Evolutionary conservation across 2,797 vertebrate species (phyloP).

Genomic region (Pterois miles): DNA sequence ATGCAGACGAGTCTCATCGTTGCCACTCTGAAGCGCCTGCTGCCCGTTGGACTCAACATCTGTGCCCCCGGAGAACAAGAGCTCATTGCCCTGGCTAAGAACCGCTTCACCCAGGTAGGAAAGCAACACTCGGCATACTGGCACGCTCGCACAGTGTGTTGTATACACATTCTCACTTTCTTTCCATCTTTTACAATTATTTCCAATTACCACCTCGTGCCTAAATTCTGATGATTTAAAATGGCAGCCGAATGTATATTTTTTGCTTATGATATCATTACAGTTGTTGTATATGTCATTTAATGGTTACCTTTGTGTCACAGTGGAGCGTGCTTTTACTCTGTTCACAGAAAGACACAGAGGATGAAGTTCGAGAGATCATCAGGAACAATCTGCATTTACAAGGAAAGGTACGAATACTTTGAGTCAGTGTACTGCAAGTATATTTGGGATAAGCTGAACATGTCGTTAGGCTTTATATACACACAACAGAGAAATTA

Average conservation of each 20-base stretch:
- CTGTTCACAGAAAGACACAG: slow-evolving; percentile 92
- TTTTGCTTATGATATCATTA: background rate
- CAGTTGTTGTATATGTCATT: background rate
- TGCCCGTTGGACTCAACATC: slow-evolving; percentile 94
- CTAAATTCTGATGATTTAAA: background rate
- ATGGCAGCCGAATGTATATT: background rate
- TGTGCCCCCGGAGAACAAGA: slow-evolving; percentile 96
- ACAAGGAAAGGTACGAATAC: slow-evolving; percentile 91
- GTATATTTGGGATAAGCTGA: background rate
- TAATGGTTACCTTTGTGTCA: background rate
- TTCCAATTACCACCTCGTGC: background rate
- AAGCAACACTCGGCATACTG: background rate
- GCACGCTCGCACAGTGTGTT: background rate
- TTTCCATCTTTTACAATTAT: background rate
- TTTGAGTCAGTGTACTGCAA: background rate
- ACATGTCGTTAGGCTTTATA: background rate
- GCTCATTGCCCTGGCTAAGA: slow-evolving; percentile 92
- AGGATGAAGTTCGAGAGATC: slow-evolving; percentile 93
- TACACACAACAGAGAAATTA: background rate
- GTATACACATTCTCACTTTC: background rate
- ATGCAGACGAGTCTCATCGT: slow-evolving; percentile 97
- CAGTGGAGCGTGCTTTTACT: background rate
- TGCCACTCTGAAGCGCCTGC: slow-evolving; percentile 92
- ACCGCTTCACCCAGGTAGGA: slow-evolving; percentile 89
- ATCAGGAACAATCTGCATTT: slow-evolving; percentile 93